Conservation (phyloP, 92 coral and sea anemone genomes). For the Heteractis magnifica region DNA sequence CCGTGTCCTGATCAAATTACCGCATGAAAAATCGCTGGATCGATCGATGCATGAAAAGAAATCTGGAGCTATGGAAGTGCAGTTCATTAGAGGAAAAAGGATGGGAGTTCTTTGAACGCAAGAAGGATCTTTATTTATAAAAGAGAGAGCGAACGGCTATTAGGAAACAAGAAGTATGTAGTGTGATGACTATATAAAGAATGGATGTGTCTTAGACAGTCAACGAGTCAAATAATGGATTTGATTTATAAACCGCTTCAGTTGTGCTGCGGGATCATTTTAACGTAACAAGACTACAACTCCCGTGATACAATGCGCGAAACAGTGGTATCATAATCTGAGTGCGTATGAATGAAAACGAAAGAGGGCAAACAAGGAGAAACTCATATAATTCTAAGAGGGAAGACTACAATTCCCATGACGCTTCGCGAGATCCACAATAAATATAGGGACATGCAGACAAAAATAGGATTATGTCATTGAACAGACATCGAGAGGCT, state of each 20-base stretch:
- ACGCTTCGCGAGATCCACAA: neutral
- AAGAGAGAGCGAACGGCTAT: neutral
- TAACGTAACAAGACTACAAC: neutral
- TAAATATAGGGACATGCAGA: neutral
- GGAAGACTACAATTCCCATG: neutral
- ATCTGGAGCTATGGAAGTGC: neutral
- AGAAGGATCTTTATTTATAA: neutral
- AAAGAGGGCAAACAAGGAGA: neutral
- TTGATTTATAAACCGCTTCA: too few relatives aligned
- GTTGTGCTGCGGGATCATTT: too few relatives aligned
- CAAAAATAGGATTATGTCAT: neutral
- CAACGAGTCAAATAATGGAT: too few relatives aligned
- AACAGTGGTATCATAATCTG: neutral
- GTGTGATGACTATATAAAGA: too few relatives aligned
- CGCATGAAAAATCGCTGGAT: neutral
- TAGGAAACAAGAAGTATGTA: neutral
- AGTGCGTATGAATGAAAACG: neutral
- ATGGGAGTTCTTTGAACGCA: neutral
- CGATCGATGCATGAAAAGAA: neutral
- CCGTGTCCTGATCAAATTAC: neutral
- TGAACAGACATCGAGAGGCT: neutral
- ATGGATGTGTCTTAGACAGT: too few relatives aligned
- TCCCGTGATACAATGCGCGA: neutral
- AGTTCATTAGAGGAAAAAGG: neutral
- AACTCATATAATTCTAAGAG: neutral